phyloP scores from a whole-genome alignment of 2,113 vertebrate genomes.

The Nycticryphes semicollaris region DNA sequence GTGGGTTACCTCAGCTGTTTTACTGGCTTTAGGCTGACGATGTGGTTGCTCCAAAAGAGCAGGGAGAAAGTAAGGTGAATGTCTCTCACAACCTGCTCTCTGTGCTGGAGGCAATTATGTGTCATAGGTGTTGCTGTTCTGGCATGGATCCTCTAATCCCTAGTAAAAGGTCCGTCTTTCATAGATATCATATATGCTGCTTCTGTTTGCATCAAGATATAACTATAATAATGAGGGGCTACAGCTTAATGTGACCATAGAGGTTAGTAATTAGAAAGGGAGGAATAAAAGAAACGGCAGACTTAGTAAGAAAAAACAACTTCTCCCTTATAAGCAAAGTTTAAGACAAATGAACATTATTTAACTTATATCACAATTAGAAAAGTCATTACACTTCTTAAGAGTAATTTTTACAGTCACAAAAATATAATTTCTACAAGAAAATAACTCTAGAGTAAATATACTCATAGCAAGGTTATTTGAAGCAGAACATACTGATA shows the following conservation, averaged over 20 bases:
- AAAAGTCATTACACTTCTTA: background rate
- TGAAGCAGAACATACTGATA: background rate
- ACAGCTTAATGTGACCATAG: background rate
- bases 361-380: background rate
- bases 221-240: background rate
- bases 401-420: background rate
- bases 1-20: background rate
- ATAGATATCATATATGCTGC: background rate
- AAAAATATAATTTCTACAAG: background rate
- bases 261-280: background rate
- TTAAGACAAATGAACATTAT: background rate
- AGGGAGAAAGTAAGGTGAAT: background rate
- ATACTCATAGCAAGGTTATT: background rate
- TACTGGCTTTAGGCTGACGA: background rate
- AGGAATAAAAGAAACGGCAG: background rate
- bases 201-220: background rate
- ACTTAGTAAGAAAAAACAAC: background rate
- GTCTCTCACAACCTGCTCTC: background rate
- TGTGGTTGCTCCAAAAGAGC: background rate
- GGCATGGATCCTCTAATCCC: background rate
- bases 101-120: background rate
- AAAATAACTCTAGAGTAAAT: background rate
- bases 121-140: background rate
- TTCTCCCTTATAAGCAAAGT: background rate
- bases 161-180: background rate